A percentile compares a stretch with the other conserved stretches of the same genome.
Conservation (phyloP, 35 echinoderm and acorn worm species). For the Nesometra sesokonis region DNA sequence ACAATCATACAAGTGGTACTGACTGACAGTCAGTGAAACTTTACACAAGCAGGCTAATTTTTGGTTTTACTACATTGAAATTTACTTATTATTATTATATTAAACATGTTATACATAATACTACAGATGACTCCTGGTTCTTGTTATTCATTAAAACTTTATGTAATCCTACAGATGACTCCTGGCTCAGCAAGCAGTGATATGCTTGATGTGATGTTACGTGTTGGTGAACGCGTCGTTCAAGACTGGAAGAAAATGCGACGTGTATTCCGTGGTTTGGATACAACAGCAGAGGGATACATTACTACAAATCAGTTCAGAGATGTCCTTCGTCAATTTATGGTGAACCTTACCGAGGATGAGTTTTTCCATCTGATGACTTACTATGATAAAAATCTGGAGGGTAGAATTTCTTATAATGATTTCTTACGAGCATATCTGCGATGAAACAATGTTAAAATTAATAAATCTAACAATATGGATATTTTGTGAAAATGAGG, state of each 20-base stretch:
- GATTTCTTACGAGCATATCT: conserved; percentile 94
- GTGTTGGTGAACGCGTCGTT: conserved; percentile 51
- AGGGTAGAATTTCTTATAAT: conserved; percentile 90
- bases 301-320: conserved; percentile 69
- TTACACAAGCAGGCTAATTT: no score
- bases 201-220: conserved; percentile 78
- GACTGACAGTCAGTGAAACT: no score
- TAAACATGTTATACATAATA: no score
- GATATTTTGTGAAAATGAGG: no score
- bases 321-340: conserved; percentile 69
- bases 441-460: neutral
- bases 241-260: conserved; percentile 96
- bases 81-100: no score
- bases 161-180: conserved; percentile 23
- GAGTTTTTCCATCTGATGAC: conserved; percentile 97
- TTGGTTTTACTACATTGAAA: no score
- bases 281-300: conserved; percentile 54
- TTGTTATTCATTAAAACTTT: no score
- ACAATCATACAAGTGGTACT: no score
- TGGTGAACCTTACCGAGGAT: conserved; percentile 84
- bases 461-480: neutral
- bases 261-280: conserved; percentile 52
- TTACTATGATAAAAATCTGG: conserved; percentile 77
- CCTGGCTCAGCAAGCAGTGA: conserved; percentile 33
- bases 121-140: no score